Evolutionary conservation across 2,113 vertebrate species (phyloP).

Genomic region (Nesogale talazaci): DNA sequence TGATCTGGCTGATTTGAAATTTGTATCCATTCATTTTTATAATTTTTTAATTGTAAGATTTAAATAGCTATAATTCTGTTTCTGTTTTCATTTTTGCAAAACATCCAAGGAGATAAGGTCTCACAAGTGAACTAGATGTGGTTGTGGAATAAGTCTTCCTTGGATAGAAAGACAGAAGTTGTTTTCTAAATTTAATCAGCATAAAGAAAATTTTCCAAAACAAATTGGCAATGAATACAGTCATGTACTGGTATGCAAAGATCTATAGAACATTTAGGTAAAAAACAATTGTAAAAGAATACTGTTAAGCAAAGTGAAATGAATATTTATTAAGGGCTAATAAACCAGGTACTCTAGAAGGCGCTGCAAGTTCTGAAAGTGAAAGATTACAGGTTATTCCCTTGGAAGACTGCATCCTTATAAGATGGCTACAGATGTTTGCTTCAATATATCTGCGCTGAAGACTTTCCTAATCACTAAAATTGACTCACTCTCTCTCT

Average conservation of each 20-base stretch:
- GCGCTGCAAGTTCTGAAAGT: neutral
- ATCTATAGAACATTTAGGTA: neutral
- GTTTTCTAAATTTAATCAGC: constrained; percentile 13
- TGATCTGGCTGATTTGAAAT: neutral
- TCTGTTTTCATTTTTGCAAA: constrained; percentile 24
- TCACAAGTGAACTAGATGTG: constrained; percentile 14
- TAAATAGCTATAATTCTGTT: neutral
- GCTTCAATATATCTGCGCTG: neutral
- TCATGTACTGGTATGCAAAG: neutral
- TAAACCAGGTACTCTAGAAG: neutral
- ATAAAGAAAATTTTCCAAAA: neutral
- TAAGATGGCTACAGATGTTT: too few relatives aligned
- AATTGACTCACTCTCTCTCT: rapidly evolving
- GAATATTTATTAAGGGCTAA: neutral
- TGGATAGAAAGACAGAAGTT: neutral
- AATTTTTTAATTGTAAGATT: constrained; percentile 14
- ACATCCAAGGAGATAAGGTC: neutral
- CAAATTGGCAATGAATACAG: neutral
- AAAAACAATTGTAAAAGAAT: neutral
- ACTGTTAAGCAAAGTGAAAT: neutral
- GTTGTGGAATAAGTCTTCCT: constrained; percentile 16
- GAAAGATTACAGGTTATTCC: neutral
- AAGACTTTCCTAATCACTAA: neutral
- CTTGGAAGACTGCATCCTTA: neutral
- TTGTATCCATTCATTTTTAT: constrained; percentile 34